These are phyloP conservation scores for Raphicerus campestris DNA, from an alignment of 2,113 vertebrate species.

Conservation along the genomic window DNA sequence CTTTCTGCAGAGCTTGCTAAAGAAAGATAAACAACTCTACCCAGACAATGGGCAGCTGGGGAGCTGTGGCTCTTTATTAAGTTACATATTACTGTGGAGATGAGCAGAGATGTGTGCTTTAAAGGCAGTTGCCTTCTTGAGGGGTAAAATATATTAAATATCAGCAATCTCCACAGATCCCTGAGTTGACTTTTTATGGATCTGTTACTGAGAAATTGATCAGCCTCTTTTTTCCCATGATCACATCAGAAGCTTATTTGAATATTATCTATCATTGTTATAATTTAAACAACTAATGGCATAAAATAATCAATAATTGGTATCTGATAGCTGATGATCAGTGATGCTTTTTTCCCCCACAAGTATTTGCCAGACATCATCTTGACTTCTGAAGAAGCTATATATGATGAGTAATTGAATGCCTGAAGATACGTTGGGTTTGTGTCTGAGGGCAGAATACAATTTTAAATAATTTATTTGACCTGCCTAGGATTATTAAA, in stretches of 20 bases:
- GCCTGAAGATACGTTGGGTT: conserved; percentile 24
- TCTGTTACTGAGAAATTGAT: conserved; percentile 24
- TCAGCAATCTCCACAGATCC: not conserved
- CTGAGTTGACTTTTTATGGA: not conserved
- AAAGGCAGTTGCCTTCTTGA: not conserved
- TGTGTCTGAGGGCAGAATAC: not conserved
- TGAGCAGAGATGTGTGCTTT: not conserved
- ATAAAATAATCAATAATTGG: conserved; percentile 31
- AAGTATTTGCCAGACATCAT: not conserved
- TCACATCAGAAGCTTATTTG: not conserved
- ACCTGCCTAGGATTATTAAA: conserved; percentile 60
- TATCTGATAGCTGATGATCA: not conserved
- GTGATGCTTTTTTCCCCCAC: not conserved
- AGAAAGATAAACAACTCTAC: conserved; percentile 64
- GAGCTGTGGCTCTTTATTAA: conserved; percentile 19
- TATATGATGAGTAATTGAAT: conserved; percentile 24
- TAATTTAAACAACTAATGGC: not conserved
- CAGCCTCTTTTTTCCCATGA: not conserved
- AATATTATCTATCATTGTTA: conserved; percentile 1
- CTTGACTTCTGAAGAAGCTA: conserved; percentile 11
- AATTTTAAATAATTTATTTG: conserved; percentile 59
- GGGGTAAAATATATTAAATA: conserved; percentile 2
- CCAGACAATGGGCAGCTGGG: conserved; percentile 53
- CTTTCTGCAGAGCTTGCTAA: conserved; percentile 74
- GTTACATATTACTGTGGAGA: conserved; percentile 18